Base-by-base conservation (phyloP, 2,113 vertebrate species). In the Riparia riparia region DNA sequence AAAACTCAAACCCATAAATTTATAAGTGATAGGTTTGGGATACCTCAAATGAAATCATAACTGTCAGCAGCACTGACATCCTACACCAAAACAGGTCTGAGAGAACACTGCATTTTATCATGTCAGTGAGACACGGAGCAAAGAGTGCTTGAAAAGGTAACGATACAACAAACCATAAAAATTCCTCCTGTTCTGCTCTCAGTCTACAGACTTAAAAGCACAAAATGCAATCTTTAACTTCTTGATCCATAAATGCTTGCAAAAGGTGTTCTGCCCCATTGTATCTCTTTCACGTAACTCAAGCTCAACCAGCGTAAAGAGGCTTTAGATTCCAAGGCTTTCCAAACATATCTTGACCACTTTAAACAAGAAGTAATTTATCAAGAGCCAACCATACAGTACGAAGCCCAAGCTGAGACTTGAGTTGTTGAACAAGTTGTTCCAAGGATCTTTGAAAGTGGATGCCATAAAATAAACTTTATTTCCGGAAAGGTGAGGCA, bases 111-210 rank as follows among this genome's bases (percentile, higher is more conserved):
- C 11, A 32, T 82, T 88, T 63, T 65, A 71, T 68, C 77, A 60
- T 17, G 17, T n/a, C 80, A 79, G 26, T 41, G 84, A 80, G 17
- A 78, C 66, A 29, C 3, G 25, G 29, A 95, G 84, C 54, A 80
- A 41, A 82, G 45, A 77, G 66, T 56, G 54, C 82, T 88, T 91
- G 74, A 86, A 87, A 93, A 94, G 84, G 56, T 77, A 96, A 87
- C 63, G 87, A 81, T 13, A 90, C 18, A 90, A 82, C 82, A 91
- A 90, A 93, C 82, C 58, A 91, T 73, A 90, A 82, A 79, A 82
- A 50, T 56, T 65, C 44, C 54, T 89, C 51, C 29, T 70, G 42
- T 66, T 94, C 87, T 80, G 73, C 92, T 69, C 26, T 54, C 28
- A 58, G 29, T 88, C 82, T 65, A 57, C n/a, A 79, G 53, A 58